Evolutionary conservation across 2,113 vertebrate genomes (phyloP), one percentile per base, ranked within the genome.

Genomic region (Acrocephalus kingi): DNA sequence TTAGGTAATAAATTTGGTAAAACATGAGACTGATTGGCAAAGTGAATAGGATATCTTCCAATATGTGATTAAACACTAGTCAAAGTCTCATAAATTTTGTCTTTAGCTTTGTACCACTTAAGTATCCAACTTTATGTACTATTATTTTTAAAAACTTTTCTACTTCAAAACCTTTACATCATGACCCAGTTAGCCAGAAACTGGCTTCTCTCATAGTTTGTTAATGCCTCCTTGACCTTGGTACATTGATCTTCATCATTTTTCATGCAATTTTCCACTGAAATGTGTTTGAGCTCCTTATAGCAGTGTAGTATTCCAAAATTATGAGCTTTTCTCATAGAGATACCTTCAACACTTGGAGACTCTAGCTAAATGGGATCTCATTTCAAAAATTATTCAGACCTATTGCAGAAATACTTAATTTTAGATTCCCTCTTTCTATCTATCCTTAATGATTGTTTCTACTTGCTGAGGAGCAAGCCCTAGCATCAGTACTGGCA

Each of bases 1-100:
- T 95, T 84, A 33, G 15, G 37, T 72, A 94, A 82, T 73, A 97
- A 95, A 94, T 96, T 46, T 92, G 48, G n/a, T 93, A 72, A 90
- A 89, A 87, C 28, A 27, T 20, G 49, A 89, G 35, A 94, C 41
- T 64, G 39, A 41, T 78, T 74, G 49, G 9, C 27, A 92, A 97
- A 97, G 46, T 56, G 63, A 85, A 52, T 30, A 89, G 6, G 56
- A 93, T 78, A 27, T 71, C 86, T 74, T 91, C 67, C 88, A 86
- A 79, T 49, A 93, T 5, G 3, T 52, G 48, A 84, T 21, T 81
- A 79, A 94, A 66, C 17, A 80, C 20, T n/a, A 33, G 12, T 79
- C 45, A 84, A 22, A 68, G 13, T 22, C 7, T 84, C 20, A 68
- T 67, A 28, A 90, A 37, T 51, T 55, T 54, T 49, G 5, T 74